phyloP scores from a whole-genome alignment of 2,797 vertebrate genomes.

The Sardinella longiceps region DNA sequence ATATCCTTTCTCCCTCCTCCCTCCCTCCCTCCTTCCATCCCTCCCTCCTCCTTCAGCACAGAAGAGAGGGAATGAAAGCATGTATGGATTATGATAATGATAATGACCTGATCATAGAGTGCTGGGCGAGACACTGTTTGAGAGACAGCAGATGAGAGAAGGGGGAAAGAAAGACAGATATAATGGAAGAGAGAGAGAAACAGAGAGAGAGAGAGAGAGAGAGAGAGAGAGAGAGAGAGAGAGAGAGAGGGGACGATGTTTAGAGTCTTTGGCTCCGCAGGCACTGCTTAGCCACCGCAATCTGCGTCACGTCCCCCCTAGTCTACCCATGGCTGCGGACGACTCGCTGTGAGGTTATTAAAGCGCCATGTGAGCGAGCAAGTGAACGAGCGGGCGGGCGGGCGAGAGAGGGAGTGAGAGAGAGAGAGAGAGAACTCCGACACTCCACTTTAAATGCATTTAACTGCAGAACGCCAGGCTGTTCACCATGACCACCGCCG shows the following conservation, averaged over 20 bases:
- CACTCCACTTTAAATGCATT: neutral
- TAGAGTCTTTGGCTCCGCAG: neutral
- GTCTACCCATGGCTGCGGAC: neutral
- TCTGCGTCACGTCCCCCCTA: neutral
- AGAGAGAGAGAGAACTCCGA: neutral
- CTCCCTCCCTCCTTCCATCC: no score
- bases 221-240: neutral
- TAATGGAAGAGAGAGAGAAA: neutral
- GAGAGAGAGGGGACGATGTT: neutral
- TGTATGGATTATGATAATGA: neutral
- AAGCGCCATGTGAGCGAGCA: neutral
- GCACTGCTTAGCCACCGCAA: neutral
- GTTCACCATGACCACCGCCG: neutral
- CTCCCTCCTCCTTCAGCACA: neutral
- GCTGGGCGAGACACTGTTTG: neutral
- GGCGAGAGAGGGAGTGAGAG: neutral
- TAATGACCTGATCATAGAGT: neutral
- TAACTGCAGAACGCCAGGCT: neutral
- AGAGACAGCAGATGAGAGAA: neutral
- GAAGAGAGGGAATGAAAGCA: neutral
- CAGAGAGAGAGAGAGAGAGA: neutral
- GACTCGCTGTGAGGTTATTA: conserved; percentile 23
- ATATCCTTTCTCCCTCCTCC: neutral
- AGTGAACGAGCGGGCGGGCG: no score
- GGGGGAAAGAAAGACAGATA: neutral